Evolutionary conservation across 1,140 invertebrate genomes (phyloP).

Genomic region (Neodiprion fabricii): DNA sequence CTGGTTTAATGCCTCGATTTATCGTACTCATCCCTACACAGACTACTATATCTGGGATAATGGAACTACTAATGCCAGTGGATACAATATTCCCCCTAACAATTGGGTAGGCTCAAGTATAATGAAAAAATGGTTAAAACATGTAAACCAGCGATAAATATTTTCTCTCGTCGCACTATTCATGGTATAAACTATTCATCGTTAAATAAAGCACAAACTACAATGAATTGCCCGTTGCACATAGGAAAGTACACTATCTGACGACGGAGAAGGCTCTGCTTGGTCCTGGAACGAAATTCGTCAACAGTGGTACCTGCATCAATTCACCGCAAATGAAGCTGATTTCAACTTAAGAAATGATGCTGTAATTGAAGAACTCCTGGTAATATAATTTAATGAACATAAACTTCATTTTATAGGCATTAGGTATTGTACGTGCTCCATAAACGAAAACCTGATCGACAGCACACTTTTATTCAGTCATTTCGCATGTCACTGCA

Average conservation of each 20-base stretch:
- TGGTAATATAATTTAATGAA: conserved; percentile 56
- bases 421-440: too few relatives aligned
- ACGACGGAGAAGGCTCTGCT: conserved; percentile 59
- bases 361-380: conserved; percentile 65
- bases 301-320: conserved; percentile 71
- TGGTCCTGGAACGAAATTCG: conserved; percentile 67
- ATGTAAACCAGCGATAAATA: background rate
- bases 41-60: conserved; percentile 84
- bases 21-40: conserved; percentile 65
- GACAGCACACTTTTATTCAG: too few relatives aligned
- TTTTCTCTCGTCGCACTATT: conserved; percentile 3
- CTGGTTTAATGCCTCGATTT: conserved; percentile 78
- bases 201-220: conserved; percentile 30
- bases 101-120: conserved; percentile 42
- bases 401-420: too few relatives aligned
- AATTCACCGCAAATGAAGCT: conserved; percentile 64
- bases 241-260: conserved; percentile 68
- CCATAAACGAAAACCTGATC: too few relatives aligned
- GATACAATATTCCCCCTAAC: conserved; percentile 45
- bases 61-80: conserved; percentile 57
- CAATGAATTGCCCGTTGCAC: conserved; percentile 24
- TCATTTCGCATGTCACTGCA: too few relatives aligned
- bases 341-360: conserved; percentile 72
- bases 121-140: background rate
- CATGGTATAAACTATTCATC: conserved; percentile 27